phyloP scores from a whole-genome alignment of 2,113 vertebrate species.

The Brachionichthys hirsutus region DNA sequence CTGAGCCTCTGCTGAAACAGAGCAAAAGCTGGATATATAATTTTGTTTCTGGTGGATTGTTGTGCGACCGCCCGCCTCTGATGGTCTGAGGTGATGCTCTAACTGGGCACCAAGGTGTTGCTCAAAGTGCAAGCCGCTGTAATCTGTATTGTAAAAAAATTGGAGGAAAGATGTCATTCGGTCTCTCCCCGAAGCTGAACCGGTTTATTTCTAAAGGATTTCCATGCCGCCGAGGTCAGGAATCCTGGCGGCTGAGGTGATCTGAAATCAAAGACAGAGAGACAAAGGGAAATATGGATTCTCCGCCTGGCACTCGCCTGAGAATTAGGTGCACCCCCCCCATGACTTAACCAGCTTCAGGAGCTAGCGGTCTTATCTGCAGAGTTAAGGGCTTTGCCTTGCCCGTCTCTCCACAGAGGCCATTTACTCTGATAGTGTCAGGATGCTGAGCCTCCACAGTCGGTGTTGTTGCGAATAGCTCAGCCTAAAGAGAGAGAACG shows the following conservation, averaged over 20 bases:
- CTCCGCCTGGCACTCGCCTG: constrained; percentile 13
- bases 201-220: constrained; percentile 18
- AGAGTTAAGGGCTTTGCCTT: constrained; percentile 28
- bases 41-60: constrained; percentile 33
- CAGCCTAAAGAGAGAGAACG: constrained; percentile 27
- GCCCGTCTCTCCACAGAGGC: constrained; percentile 55
- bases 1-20: constrained; percentile 12
- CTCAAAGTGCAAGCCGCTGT: constrained; percentile 31
- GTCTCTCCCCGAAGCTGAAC: constrained; percentile 16
- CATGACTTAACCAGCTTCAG: constrained; percentile 50
- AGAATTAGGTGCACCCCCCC: constrained; percentile 9
- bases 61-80: too few species aligned
- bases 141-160: constrained; percentile 24
- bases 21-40: constrained; percentile 56
- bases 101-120: constrained; percentile 49
- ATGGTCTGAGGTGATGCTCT: constrained; percentile 21
- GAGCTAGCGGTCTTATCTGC: constrained; percentile 6
- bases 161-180: not conserved
- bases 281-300: constrained; percentile 20
- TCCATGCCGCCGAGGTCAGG: constrained; percentile 17
- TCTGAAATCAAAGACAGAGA: not conserved
- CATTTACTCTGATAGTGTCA: constrained; percentile 55
- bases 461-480: constrained; percentile 44
- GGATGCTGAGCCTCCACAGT: constrained; percentile 37
- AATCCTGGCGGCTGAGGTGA: constrained; percentile 9